Base-by-base conservation (phyloP, 1,140 invertebrate species). In the Ephestia elutella region DNA sequence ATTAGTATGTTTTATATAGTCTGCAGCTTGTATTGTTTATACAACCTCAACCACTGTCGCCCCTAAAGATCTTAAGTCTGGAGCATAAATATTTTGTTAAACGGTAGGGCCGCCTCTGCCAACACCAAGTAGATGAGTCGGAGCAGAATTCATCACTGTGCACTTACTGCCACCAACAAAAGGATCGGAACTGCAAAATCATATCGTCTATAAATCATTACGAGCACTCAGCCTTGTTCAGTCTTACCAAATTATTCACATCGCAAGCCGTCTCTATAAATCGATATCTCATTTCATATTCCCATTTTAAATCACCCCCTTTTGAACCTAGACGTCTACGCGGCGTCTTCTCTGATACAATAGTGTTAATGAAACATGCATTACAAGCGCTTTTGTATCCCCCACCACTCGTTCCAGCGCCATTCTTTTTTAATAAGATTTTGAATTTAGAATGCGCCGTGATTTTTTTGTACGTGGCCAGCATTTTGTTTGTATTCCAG, bases 301-400 rank as follows among this genome's bases (percentile, higher is more conserved):
- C 21, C 5, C 5, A 53, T 53, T 53, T 53, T 53, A 53, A 53
- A 53, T 53, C 19, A 25, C 19, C 50, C 50, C 50, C 20, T 53
- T 53, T 53, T 25, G 15, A 35, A 35, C 15, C 54, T 30, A 55
- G 30, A 55, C 54, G 54, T 55, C 54, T 55, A 21, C 54, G 17
- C 54, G 11, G 54, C 54, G 54, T 55, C 54, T 55, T 55, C 11
- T 21, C 30, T 35, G 25, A 11, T 13, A 55, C 54, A 55, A 55
- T 55, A 55, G 54, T 55, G 54, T 19, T 55, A 38, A 55, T 55
- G 54, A 55, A 38, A 55, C 54, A 55, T 55, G 32, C 54, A 55
- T 55, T 55, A 38, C 54, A 15, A 21, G 50, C 50, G 54, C 28
- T 55, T 55, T 38, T 55, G 11, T 55, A 25, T 38, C 32, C 54